Conservation (phyloP, 2,888 invertebrate genomes). For the Tinea semifulvella region DNA sequence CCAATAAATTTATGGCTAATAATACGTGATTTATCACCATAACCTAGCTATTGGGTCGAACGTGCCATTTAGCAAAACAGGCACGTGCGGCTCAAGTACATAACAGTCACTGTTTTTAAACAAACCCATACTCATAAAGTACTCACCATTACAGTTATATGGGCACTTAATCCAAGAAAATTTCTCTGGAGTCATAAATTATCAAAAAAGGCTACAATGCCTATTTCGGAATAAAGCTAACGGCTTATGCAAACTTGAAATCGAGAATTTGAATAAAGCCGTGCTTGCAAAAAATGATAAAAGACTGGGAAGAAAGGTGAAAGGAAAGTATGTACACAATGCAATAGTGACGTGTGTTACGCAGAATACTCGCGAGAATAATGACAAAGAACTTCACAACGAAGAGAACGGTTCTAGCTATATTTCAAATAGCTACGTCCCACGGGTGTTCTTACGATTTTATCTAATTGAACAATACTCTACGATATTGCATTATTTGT, state of each 20-base stretch:
- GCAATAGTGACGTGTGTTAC: background rate
- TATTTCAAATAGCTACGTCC: conserved; percentile 18
- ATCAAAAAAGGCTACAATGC: no score
- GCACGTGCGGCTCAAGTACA: conserved; percentile 48
- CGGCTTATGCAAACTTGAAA: no score
- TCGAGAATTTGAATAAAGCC: no score
- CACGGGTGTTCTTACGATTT: conserved; percentile 19
- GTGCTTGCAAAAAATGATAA: background rate
- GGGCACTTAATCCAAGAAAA: background rate
- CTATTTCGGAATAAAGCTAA: no score
- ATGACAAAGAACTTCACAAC: conserved; percentile 15
- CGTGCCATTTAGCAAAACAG: conserved; percentile 48
- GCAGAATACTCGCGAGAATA: conserved; percentile 11
- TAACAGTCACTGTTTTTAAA: conserved; percentile 43
- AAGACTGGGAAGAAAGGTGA: background rate
- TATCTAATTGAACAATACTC: conserved; percentile 11
- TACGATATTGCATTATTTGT: conserved; percentile 6
- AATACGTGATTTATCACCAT: conserved; percentile 23
- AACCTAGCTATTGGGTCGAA: conserved; percentile 26
- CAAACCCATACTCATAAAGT: conserved; percentile 29
- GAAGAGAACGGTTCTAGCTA: conserved; percentile 1
- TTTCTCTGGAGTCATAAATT: background rate
- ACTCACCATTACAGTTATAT: conserved; percentile 14
- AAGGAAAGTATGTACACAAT: background rate
- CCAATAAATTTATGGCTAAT: background rate